phyloP scores from a whole-genome alignment of 2,888 invertebrate genomes.

The Gerris lacustris region DNA sequence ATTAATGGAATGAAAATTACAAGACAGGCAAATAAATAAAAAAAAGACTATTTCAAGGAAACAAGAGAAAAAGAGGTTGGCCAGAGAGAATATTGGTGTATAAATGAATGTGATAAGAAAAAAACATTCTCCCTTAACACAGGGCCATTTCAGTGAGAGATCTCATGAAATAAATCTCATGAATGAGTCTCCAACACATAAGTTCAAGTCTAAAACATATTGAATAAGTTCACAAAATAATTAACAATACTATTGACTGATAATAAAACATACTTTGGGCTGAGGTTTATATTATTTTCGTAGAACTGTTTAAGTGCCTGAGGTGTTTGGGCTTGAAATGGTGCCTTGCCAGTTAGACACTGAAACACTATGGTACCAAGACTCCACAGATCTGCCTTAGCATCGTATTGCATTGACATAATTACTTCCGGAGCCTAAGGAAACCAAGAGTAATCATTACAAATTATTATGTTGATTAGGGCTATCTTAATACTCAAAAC shows the following conservation, averaged over 20 bases:
- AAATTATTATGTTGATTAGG: slow-evolving; percentile 22
- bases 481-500: slow-evolving; percentile 5
- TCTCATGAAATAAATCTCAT: too few species aligned
- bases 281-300: slow-evolving; percentile 82
- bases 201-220: too few species aligned
- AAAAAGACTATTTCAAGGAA: too few species aligned
- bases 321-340: slow-evolving; percentile 95
- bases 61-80: too few species aligned
- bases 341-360: slow-evolving; percentile 96
- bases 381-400: slow-evolving; percentile 98
- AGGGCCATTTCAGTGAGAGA: too few species aligned
- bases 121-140: too few species aligned
- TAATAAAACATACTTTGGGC: slow-evolving; percentile 61
- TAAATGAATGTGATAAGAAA: too few species aligned
- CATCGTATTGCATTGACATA: slow-evolving; percentile 96
- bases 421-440: slow-evolving; percentile 92
- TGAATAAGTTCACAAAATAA: too few species aligned
- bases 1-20: background rate
- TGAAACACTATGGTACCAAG: slow-evolving; percentile 97
- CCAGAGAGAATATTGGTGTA: too few species aligned
- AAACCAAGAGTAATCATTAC: slow-evolving; percentile 11
- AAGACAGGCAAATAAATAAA: too few species aligned
- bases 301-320: slow-evolving; percentile 94
- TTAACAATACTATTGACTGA: too few species aligned
- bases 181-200: too few species aligned